phyloP scores from a whole-genome alignment of 2,113 vertebrate genomes.

The Varanus salvator region DNA sequence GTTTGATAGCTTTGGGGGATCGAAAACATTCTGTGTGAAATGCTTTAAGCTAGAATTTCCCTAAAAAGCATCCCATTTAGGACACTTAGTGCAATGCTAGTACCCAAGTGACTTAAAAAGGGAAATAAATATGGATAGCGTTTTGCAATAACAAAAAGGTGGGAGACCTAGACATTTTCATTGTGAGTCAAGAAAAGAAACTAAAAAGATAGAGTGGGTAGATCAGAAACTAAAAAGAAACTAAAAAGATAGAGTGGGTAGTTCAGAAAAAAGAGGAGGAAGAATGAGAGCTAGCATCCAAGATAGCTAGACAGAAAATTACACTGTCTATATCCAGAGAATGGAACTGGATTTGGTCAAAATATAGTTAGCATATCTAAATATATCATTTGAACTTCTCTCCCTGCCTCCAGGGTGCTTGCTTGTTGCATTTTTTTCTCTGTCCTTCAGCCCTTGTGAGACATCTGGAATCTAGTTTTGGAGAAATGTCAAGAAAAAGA shows the following conservation, averaged over 20 bases:
- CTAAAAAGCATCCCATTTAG: slow-evolving; percentile 27
- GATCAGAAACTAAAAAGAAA: neutral
- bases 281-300: neutral
- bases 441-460: neutral
- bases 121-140: neutral
- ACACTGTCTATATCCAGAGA: slow-evolving; percentile 20
- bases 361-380: neutral
- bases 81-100: slow-evolving; percentile 11
- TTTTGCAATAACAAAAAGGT: slow-evolving; percentile 5
- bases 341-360: neutral
- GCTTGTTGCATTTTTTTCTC: neutral
- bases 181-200: slow-evolving; percentile 23
- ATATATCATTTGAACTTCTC: neutral
- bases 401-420: neutral
- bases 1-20: slow-evolving; percentile 39
- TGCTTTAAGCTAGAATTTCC: slow-evolving; percentile 4
- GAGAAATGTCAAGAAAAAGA: too few species aligned
- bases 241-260: neutral
- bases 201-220: neutral
- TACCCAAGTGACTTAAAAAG: neutral
- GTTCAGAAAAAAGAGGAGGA: neutral
- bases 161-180: neutral
- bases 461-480: neutral
- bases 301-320: neutral
- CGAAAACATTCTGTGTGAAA: slow-evolving; percentile 47